Base-by-base conservation (phyloP, 2,888 invertebrate genomes). In the Archips crataeganus region DNA sequence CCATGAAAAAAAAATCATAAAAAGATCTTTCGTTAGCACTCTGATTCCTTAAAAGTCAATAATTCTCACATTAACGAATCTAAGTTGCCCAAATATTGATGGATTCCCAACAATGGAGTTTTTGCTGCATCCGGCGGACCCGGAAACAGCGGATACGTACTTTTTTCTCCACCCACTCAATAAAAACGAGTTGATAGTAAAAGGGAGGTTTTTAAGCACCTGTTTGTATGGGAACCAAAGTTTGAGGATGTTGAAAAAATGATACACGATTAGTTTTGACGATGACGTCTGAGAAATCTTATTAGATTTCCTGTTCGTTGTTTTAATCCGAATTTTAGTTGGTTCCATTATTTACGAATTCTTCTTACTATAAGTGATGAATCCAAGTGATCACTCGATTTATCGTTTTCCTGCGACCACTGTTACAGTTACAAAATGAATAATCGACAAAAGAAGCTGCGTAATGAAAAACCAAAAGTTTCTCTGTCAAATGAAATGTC, bases 151-250 rank as follows among this genome's bases (percentile, higher is more conserved):
- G 93, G 93, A 93, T 90, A 88, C 84, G 78, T 57, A 57, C 32
- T 36, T 60, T 60, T 82, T 78, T 77, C 77, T 75, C 66, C 75
- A 78, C 79, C 65, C 70, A 77, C 80, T 79, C 75, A 85, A 89
- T 88, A 90, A 92, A 93, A 92, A 90, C 89, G 87, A 89, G 87
- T 89, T 90, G 85, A 86, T 86, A 86, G 82, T 85, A 82, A 84
- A 86, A 87, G 85, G 87, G 84, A 81, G 81, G 87, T 92, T 92
- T 92, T 91, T 91, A 84, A 77, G 75, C 93, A 93, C 93, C 93
- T 93, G 93, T 92, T 86, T 84, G 83, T 85, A 85, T 92, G 91
- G 86, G 93, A 91, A 91, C 80, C 49, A 36, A 36, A 51, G 65
- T 74, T 74, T 74, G 61, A 74, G 74, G 82, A 77, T 82, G 77